Percentiles rank a stretch among this genome's conserved stretches.
These are phyloP conservation scores for Patella ulyssiponensis DNA, from an alignment of 2,888 invertebrate genomes.

Conservation along the genomic window DNA sequence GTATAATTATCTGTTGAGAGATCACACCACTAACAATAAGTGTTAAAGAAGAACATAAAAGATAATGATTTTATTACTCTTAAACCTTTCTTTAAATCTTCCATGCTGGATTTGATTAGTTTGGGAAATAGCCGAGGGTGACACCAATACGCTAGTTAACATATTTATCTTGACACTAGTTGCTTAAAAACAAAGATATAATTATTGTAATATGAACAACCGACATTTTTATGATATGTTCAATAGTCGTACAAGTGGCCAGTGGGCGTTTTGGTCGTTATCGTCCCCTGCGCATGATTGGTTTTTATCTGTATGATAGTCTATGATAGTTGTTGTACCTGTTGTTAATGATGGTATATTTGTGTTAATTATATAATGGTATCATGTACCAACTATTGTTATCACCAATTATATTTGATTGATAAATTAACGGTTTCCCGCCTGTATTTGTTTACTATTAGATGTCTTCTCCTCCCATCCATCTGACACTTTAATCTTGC, in stretches of 20 bases:
- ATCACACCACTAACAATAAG: constrained; percentile 5
- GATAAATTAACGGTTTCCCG: constrained; percentile 5
- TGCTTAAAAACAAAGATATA: constrained; percentile 9
- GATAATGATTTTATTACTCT: constrained; percentile 3
- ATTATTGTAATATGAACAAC: constrained; percentile 11
- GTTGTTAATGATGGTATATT: not conserved
- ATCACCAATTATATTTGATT: constrained; percentile 9
- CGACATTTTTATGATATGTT: constrained; percentile 11
- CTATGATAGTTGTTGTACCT: not conserved
- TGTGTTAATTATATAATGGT: constrained; percentile 9
- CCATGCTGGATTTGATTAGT: constrained; percentile 9
- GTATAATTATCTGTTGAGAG: not conserved
- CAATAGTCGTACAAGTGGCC: not conserved
- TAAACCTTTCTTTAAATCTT: not conserved
- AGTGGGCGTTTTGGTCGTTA: constrained; percentile 1
- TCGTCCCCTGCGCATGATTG: not conserved
- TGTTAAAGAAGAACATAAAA: constrained; percentile 7
- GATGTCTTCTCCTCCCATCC: no score
- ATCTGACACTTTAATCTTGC: no score
- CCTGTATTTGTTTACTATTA: not conserved
- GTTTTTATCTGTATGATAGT: not conserved
- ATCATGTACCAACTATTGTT: constrained; percentile 7
- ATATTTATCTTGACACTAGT: constrained; percentile 6
- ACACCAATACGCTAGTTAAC: not conserved
- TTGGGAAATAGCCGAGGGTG: not conserved